Base-by-base conservation (phyloP, 2,888 invertebrate genomes). In the Parthenolecanium corni region DNA sequence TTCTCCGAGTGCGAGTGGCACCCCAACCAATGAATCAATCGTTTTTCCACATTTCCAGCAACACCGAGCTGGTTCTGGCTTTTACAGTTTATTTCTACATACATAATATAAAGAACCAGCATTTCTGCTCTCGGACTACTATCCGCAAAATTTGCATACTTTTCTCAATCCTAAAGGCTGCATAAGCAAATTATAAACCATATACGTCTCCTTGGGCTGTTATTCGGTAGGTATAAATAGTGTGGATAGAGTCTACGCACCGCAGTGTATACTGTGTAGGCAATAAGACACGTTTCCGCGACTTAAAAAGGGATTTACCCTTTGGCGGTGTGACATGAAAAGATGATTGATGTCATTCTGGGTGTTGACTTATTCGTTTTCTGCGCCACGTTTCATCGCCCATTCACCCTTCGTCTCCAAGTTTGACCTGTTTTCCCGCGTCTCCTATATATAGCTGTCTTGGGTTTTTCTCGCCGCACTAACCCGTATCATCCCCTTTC, bases 311-410 rank as follows among this genome's bases (percentile, higher is more conserved):
- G 58, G 58, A 58, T 58, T 58, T 58, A 58, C 58, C 58, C 58
- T 58, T 58, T 58, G 47, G 58, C 47, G 44, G 58, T 58, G 31
- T 58, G 58, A 58, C 58, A 58, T 58, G 58, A 58, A 58, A 58
- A 58, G 58, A 58, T 58, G 58, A 58, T 58, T 58, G 58, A 58
- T 58, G 58, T 58, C 58, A 58, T 58, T 58, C 58, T 58, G 58
- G 58, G 58, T 58, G 58, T 58, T 58, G 58, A 58, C 58, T 58
- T 58, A 58, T 58, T 58, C 58, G 58, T 58, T 58, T 46, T 58
- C 46, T 46, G 58, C 46, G 36, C 47, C 58, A 58, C 58, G 49
- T 58, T 58, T 58, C 58, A 31, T 25, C 58, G 36, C 58, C n/a
- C 57, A 44, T 57, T 57, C 57, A 25, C 57, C 58, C 58, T 58